These are phyloP conservation scores for Numida meleagris DNA, from an alignment of 2,113 vertebrate genomes.

Conservation along the genomic window DNA sequence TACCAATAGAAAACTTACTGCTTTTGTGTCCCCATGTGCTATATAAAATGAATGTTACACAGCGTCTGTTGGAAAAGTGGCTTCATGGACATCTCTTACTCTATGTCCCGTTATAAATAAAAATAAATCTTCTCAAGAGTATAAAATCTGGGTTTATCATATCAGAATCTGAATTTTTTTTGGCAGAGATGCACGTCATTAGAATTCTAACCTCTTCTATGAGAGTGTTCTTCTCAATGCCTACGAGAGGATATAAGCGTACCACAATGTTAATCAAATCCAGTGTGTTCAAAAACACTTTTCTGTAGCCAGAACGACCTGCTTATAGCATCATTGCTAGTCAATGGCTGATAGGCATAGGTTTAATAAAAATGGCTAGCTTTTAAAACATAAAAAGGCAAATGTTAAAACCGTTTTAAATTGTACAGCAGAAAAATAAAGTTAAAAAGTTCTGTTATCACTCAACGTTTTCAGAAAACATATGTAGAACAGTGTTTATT, in stretches of 20 bases:
- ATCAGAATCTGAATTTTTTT: slow-evolving; percentile 79
- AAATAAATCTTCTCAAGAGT: slow-evolving; percentile 89
- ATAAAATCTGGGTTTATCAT: slow-evolving; percentile 85
- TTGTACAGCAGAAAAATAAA: slow-evolving; percentile 90
- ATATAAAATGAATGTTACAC: slow-evolving; percentile 86
- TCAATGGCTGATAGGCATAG: slow-evolving; percentile 78
- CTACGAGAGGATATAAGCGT: slow-evolving; percentile 71
- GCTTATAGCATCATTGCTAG: slow-evolving; percentile 70
- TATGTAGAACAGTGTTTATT: slow-evolving; percentile 83
- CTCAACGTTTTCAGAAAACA: slow-evolving; percentile 84
- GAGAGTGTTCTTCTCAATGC: slow-evolving; percentile 73
- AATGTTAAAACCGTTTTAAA: slow-evolving; percentile 88
- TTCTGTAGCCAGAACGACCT: slow-evolving; percentile 77
- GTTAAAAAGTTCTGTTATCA: slow-evolving; percentile 86
- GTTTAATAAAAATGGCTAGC: slow-evolving; percentile 88
- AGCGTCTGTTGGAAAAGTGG: slow-evolving; percentile 87
- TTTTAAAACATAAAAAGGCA: slow-evolving; percentile 88
- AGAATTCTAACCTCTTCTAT: slow-evolving; percentile 71
- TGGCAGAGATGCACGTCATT: slow-evolving; percentile 82
- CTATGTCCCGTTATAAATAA: slow-evolving; percentile 86
- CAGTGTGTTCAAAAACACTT: slow-evolving; percentile 85
- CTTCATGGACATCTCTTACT: slow-evolving; percentile 82
- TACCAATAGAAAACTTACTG: slow-evolving; percentile 85
- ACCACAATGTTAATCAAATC: slow-evolving; percentile 82
- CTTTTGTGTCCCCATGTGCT: slow-evolving; percentile 81